These are phyloP conservation scores for Phodopus roborovskii DNA, from an alignment of 2,113 vertebrate genomes.

Conservation along the genomic window DNA sequence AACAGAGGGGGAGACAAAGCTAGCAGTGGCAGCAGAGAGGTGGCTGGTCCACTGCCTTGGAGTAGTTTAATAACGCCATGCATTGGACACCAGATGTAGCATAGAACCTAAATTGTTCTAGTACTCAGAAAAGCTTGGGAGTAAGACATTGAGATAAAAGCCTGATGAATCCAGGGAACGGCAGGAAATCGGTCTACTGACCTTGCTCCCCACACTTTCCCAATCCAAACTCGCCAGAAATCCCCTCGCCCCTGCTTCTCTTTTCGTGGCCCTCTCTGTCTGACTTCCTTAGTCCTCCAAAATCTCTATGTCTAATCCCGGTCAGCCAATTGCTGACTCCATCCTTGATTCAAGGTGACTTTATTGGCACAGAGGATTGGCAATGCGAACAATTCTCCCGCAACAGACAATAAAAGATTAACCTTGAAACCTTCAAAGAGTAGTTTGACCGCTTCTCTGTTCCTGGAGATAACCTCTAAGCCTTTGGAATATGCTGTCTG, in stretches of 20 bases:
- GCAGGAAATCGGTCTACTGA: not conserved
- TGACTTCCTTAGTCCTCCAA: not conserved
- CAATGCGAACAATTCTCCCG: not conserved
- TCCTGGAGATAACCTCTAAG: not conserved
- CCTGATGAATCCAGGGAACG: not conserved
- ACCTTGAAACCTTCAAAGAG: not conserved
- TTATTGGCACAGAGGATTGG: not conserved
- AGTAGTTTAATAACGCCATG: not conserved
- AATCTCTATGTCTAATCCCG: not conserved
- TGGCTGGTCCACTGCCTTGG: not conserved
- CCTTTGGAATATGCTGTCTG: not conserved
- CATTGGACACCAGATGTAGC: not conserved
- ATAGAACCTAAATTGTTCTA: not conserved
- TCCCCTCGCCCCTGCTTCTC: not conserved
- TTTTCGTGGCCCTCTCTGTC: not conserved
- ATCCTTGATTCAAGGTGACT: not conserved
- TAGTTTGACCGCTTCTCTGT: not conserved
- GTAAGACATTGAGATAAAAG: not conserved
- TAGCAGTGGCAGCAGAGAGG: not conserved
- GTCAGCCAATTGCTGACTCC: not conserved
- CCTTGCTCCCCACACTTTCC: not conserved
- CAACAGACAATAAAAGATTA: not conserved
- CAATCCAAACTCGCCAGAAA: not conserved
- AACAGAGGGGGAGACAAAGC: fast-evolving
- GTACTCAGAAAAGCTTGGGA: not conserved